Conservation (phyloP, 2,797 vertebrate species). For the Neostethus bicornis region DNA sequence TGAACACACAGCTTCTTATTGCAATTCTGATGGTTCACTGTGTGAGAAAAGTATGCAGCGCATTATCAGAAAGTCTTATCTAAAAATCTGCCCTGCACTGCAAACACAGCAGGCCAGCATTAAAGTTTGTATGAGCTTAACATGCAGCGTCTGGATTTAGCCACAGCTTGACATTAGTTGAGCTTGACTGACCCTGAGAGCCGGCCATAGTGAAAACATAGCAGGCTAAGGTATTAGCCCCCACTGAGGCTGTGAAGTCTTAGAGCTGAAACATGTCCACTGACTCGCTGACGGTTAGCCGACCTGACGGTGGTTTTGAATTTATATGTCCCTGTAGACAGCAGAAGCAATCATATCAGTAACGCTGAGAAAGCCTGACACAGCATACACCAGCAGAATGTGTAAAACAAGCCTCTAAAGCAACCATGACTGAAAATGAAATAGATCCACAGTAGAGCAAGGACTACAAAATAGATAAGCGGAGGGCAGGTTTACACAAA, state of each 20-base stretch:
- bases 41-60: background rate
- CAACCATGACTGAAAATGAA: conserved; percentile 47
- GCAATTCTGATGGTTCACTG: conserved; percentile 11
- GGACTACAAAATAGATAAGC: conserved; percentile 16
- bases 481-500: background rate
- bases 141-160: conserved; percentile 16
- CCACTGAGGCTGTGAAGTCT: conserved; percentile 45
- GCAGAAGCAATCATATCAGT: conserved; percentile 64
- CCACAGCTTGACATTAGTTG: conserved; percentile 22
- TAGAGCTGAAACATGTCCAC: conserved; percentile 42
- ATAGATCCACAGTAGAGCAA: conserved; percentile 18
- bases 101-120: conserved; percentile 5
- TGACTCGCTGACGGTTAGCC: conserved; percentile 59
- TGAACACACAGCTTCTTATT: conserved; percentile 31
- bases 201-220: conserved; percentile 42
- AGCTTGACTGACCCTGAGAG: conserved; percentile 39
- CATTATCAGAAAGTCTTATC: conserved; percentile 8
- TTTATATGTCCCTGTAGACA: conserved; percentile 55
- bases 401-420: conserved; percentile 67
- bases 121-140: conserved; percentile 9
- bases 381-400: conserved; percentile 49
- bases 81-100: conserved; percentile 5
- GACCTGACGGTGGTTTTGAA: conserved; percentile 60
- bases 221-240: conserved; percentile 40
- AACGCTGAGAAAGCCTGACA: conserved; percentile 64